Percentiles rank a stretch among this genome's conserved stretches.
phyloP scores from a whole-genome alignment of 1,140 invertebrate genomes.

The Ips nitidus region DNA sequence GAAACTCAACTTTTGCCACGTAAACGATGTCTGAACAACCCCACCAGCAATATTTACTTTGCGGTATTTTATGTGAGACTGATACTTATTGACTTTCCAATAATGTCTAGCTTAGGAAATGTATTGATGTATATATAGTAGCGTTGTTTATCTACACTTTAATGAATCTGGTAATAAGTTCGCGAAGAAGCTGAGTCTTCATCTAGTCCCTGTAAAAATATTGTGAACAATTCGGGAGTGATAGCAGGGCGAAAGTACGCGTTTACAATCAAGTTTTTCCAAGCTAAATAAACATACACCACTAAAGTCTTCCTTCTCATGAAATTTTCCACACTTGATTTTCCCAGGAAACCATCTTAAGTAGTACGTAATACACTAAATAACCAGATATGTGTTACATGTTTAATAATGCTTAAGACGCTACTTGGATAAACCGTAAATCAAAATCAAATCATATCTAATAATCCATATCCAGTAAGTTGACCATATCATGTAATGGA shows the following conservation, averaged over 20 bases:
- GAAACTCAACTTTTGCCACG: conserved; percentile 49
- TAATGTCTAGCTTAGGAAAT: conserved; percentile 29
- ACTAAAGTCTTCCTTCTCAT: too few species aligned
- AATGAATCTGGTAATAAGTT: conserved; percentile 1
- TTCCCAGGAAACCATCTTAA: too few species aligned
- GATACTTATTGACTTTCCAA: conserved; percentile 36
- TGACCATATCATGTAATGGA: too few species aligned
- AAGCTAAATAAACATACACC: too few species aligned
- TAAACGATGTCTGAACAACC: conserved; percentile 49
- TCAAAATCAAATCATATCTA: too few species aligned
- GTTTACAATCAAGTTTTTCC: neutral
- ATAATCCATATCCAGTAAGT: too few species aligned
- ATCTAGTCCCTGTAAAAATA: conserved; percentile 34
- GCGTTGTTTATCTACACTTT: conserved; percentile 13
- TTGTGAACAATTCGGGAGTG: neutral
- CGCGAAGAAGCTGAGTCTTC: conserved; percentile 1
- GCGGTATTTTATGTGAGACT: conserved; percentile 37
- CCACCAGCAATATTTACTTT: conserved; percentile 17
- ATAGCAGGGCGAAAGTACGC: neutral
- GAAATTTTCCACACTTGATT: too few species aligned
- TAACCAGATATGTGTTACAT: too few species aligned
- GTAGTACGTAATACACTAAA: too few species aligned
- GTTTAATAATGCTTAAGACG: too few species aligned
- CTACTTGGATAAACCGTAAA: too few species aligned
- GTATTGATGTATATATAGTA: conserved; percentile 32